Evolutionary conservation across 2,113 vertebrate genomes (phyloP), one percentile per base, ranked within the genome.

Genomic region (Tetraodon nigroviridis): DNA sequence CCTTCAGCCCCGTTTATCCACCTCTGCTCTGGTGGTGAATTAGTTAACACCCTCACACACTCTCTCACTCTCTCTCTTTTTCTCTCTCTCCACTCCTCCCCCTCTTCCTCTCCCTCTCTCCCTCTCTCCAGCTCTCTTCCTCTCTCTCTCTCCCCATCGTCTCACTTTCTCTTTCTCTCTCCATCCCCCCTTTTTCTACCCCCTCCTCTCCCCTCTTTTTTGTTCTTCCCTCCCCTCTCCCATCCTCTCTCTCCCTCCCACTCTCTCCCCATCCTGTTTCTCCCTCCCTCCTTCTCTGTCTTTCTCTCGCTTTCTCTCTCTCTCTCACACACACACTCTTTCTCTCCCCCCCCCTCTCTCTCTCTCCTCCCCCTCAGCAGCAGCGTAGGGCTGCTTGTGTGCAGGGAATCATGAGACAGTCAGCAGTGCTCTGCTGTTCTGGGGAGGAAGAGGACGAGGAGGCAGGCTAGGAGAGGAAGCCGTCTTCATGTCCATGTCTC

Each of bases 401-500:
- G 60, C 56, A 76, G 64, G 72, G 78, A 61, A 78, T 62, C 52
- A 82, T 82, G 85, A 74, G 67, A 60, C 65, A 71, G 61, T 65
- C 67, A 71, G 61, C 49, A 64, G 75, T 71, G 54, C 51, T 68
- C 48, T 37, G 32, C 32, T 51, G 82, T 77, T 62, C 76, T 79
- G 60, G 71, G 18, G 77, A 64, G 67, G 77, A 69, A 73, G 73
- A 72, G 75, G 73, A 72, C 77, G 83, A 82, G 84, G 88, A 76
- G 76, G 68, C 69, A 15, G 77, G 81, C n/a, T 79, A 80, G 83
- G 22, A 37, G 62, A 19, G 68, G 54, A 66, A 40, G 6, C 48
- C 19, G 10, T 24, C 71, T 79, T 13, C 67, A 48, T 58, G 56
- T 87, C 75, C 80, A 89, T 90, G 88, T 81, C 80, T 87, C 51